Evolutionary conservation across 2,888 invertebrate species (phyloP), one percentile per base, ranked within the genome.

Genomic region (Euzophera pinguis): DNA sequence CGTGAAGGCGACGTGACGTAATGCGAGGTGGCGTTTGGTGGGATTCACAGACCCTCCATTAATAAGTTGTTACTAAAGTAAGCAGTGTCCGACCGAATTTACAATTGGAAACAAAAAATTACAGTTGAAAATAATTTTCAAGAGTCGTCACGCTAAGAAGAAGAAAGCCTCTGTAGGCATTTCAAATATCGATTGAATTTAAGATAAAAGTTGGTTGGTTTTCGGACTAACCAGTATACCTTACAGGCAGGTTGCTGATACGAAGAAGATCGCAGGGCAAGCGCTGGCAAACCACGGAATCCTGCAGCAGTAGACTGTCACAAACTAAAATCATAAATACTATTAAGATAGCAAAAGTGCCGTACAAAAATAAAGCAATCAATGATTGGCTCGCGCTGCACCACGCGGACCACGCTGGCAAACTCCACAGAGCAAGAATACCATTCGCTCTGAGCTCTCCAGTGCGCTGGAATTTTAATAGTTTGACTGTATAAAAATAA

Each of bases 291-390:
- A n/a, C n/a, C n/a, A n/a, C n/a, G n/a, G n/a, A n/a, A n/a, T n/a
- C n/a, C n/a, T n/a, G n/a, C n/a, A n/a, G n/a, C n/a, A n/a, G n/a
- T n/a, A n/a, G n/a, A n/a, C n/a, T n/a, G n/a, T n/a, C n/a, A n/a
- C n/a, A n/a, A n/a, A n/a, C n/a, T n/a, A n/a, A n/a, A n/a, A n/a
- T n/a, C n/a, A n/a, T n/a, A n/a, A n/a, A n/a, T n/a, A n/a, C n/a
- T n/a, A n/a, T n/a, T n/a, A n/a, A n/a, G n/a, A n/a, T n/a, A n/a
- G n/a, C n/a, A n/a, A n/a, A n/a, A 22, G 22, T 22, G 22, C 5
- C 22, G 22, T 22, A 22, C 22, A 3, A 22, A 22, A 54, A 58
- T 55, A 58, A 55, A 55, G 43, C 54, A 58, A 58, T 55, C 58
- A 54, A 58, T 58, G 55, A 29, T 35, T 34, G 45, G 49, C 27